These are phyloP conservation scores for Digitonthophagus gazella DNA, from an alignment of 2,888 invertebrate species.

Conservation along the genomic window DNA sequence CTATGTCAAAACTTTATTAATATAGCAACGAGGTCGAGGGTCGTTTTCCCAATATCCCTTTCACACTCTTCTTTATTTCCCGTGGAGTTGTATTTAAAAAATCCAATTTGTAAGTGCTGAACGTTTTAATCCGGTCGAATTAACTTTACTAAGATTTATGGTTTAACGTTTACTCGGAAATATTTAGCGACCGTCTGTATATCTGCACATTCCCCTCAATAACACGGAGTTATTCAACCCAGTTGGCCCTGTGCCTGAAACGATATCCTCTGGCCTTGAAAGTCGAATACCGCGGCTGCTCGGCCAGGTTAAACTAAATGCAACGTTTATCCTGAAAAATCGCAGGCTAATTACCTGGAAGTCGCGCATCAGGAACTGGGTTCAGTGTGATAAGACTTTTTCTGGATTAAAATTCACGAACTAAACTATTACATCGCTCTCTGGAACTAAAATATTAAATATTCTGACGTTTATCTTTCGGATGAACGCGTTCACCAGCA, in stretches of 20 bases:
- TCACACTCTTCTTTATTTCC: no score
- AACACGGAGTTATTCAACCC: background rate
- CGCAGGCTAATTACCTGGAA: background rate
- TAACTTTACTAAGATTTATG: no score
- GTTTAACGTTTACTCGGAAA: no score
- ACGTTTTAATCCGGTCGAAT: no score
- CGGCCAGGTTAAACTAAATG: no score
- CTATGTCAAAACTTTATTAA: no score
- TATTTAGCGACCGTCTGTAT: no score
- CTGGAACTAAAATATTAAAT: background rate
- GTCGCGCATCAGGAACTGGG: background rate
- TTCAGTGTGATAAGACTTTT: no score
- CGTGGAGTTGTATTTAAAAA: no score
- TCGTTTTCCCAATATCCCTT: no score
- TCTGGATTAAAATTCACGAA: background rate
- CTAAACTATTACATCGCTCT: background rate
- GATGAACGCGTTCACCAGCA: background rate
- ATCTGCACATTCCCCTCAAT: background rate
- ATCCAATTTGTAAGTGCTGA: no score
- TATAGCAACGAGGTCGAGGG: no score
- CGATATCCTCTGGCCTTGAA: background rate
- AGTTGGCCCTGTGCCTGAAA: background rate
- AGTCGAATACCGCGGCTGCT: background rate
- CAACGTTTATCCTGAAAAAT: background rate
- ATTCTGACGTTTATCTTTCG: background rate